Evolutionary conservation across 2,888 invertebrate genomes (phyloP).

Genomic region (Drosophila putrida): DNA sequence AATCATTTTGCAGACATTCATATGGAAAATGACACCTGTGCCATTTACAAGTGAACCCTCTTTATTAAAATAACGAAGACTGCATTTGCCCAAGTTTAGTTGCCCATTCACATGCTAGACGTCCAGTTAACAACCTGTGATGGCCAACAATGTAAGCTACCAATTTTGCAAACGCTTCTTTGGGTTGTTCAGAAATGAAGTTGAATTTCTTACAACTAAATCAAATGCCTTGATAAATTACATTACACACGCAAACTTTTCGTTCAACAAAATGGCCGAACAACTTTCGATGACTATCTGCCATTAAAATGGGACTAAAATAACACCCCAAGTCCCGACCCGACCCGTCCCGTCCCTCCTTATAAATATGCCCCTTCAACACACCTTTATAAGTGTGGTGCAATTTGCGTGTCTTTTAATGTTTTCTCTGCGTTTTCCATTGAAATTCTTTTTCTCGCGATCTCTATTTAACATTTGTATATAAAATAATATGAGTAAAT

Average conservation of each 20-base stretch:
- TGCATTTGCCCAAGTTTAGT: conserved; percentile 1
- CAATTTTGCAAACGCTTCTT: conserved; percentile 12
- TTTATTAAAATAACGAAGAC: not conserved
- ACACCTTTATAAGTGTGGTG: conserved; percentile 8
- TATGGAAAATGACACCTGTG: conserved; percentile 15
- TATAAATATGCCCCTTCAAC: not conserved
- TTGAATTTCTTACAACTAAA: conserved; percentile 75
- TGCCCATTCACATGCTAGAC: conserved; percentile 2
- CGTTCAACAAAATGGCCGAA: conserved; percentile 72
- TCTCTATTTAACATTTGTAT: conserved; percentile 4
- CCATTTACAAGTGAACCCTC: conserved; percentile 1
- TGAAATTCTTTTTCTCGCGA: conserved; percentile 36
- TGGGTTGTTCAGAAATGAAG: conserved; percentile 51
- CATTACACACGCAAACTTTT: conserved; percentile 69
- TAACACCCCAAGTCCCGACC: not conserved
- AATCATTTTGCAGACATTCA: not conserved
- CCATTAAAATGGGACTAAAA: conserved; percentile 64
- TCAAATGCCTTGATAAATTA: conserved; percentile 77
- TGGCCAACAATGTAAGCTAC: conserved; percentile 19
- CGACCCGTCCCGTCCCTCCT: no score
- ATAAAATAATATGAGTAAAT: not conserved
- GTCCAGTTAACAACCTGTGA: conserved; percentile 7
- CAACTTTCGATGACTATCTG: conserved; percentile 67
- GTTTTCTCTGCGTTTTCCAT: conserved; percentile 44
- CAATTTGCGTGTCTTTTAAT: conserved; percentile 65